Conservation (phyloP, 2,113 vertebrate genomes). For the Triplophysa siluroides region DNA sequence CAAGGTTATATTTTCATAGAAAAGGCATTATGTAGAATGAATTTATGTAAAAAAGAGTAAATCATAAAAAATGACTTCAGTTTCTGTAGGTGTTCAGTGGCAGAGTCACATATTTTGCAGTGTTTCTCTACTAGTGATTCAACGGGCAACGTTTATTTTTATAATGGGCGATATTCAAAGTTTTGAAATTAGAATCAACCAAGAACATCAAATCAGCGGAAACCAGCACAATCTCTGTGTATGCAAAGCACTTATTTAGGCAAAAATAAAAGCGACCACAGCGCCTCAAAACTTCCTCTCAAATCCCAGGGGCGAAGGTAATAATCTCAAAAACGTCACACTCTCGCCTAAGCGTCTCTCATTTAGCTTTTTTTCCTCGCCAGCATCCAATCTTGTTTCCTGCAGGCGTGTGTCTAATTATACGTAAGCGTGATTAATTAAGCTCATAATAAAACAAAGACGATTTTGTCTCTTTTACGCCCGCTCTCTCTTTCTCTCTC, state of each 20-base stretch:
- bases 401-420: slow-evolving; percentile 61
- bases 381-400: slow-evolving; percentile 50
- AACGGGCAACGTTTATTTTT: no score
- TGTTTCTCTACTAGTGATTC: no score
- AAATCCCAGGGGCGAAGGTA: slow-evolving; percentile 22
- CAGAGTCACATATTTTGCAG: no score
- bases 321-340: slow-evolving; percentile 19
- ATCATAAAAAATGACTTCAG: no score
- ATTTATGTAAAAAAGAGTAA: no score
- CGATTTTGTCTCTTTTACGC: slow-evolving; percentile 5
- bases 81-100: no score
- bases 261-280: slow-evolving; percentile 25
- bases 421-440: slow-evolving; percentile 65
- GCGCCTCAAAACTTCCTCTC: slow-evolving; percentile 22
- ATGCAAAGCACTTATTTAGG: slow-evolving; percentile 16
- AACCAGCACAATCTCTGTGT: not conserved
- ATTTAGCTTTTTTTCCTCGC: slow-evolving; percentile 45
- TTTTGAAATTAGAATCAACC: no score
- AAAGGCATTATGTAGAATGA: no score
- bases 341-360: not conserved
- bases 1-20: no score
- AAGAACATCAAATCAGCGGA: not conserved
- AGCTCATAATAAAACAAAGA: slow-evolving; percentile 55
- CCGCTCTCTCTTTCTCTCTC: not conserved
- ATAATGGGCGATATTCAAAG: no score